Base-by-base conservation (phyloP, 2,797 vertebrate genomes). In the Muscicapa striata region DNA sequence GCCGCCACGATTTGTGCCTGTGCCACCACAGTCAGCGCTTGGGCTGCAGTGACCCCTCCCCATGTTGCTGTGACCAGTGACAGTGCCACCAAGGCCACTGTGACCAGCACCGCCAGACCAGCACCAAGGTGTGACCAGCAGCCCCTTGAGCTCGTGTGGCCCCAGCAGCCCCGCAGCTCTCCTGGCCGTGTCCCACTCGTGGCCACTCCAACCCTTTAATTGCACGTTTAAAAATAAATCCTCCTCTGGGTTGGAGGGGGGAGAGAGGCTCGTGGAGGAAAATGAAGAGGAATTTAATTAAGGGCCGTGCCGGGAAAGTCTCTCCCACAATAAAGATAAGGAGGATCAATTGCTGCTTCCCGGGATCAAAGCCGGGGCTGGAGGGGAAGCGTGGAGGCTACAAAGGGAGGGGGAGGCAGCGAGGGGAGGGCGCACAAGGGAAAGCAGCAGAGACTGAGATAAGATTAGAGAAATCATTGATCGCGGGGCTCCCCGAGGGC, bases 201-300 rank as follows among this genome's bases (percentile, higher is more conserved):
- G 69, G 64, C 85, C 89, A 5, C 32, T 8, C n/a, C 36, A 36
- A 80, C 64, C 40, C 49, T 90, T 90, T 74, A 76, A 90, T 87
- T 40, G 51, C 79, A 9, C 6, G 0, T 61, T 93, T 57, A 19
- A 85, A 94, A 89, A 84, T 62, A 90, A 92, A 91, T 55, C 64
- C 68, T 59, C 0, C 10, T 72, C 88, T 29, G 84, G 69, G 19
- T 4, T 55, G 8, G 29, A 34, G 52, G 26, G 40, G 13, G 13
- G 61, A 15, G 76, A 32, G 84, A 58, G 63, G 80, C 85, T 67
- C 14, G 32, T 0, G 34, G 67, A 67, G 72, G 74, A 52, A 90
- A 94, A 95, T 76, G n/a, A 84, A 67, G 86, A 95, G 77, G 90
- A 92, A 95, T 94, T 96, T 96, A 96, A 96, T 96, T 91, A 96